Evolutionary conservation across 2,888 invertebrate species (phyloP).

Genomic region (Nymphalis polychloros): DNA sequence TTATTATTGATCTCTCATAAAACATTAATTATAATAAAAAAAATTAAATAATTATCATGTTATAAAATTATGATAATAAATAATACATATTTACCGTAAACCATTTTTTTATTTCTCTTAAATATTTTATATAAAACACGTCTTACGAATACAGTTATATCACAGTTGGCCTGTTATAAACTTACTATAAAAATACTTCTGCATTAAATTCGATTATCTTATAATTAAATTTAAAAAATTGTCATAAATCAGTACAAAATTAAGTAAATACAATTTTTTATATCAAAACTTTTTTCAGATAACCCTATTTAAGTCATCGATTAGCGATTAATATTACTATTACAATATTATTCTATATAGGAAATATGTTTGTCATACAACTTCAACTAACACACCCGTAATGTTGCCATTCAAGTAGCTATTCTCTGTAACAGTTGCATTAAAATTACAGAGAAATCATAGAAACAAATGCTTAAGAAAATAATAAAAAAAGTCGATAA

Average conservation of each 20-base stretch:
- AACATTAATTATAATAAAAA: neutral
- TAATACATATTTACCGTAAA: constrained; percentile 40
- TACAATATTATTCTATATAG: too few species aligned
- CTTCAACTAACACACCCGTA: too few species aligned
- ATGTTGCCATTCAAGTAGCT: too few species aligned
- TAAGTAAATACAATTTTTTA: neutral
- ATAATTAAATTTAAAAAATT: constrained; percentile 9
- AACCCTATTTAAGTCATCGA: too few species aligned
- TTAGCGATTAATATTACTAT: too few species aligned
- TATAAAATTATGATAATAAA: constrained; percentile 8
- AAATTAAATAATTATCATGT: neutral
- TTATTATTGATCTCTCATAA: neutral
- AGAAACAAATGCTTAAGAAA: too few species aligned
- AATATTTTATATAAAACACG: constrained; percentile 26
- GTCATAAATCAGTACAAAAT: constrained; percentile 3
- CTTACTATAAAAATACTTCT: constrained; percentile 3
- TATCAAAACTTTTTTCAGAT: neutral
- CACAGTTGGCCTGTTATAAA: constrained; percentile 34
- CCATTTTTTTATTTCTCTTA: constrained; percentile 32
- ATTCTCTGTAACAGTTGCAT: too few species aligned
- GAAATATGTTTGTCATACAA: too few species aligned
- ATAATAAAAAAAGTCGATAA: too few species aligned
- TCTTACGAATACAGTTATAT: constrained; percentile 32
- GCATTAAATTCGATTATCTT: constrained; percentile 18
- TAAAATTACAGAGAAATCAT: too few species aligned